Base-by-base conservation (phyloP, 2,797 vertebrate genomes). In the Gymnoscopelus microlampas region DNA sequence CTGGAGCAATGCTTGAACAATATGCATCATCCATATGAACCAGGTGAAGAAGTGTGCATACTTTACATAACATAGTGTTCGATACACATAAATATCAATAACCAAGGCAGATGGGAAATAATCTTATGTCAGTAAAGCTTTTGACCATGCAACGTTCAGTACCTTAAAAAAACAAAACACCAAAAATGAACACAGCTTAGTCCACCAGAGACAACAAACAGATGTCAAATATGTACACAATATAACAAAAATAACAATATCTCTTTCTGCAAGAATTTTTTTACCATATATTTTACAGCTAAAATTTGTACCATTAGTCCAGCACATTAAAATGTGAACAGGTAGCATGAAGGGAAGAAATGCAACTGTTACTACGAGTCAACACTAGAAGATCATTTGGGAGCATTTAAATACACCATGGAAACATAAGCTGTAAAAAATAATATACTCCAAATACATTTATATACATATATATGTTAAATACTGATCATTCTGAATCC, bases 401-500 rank as follows among this genome's bases (percentile, higher is more conserved):
- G 82, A 87, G 85, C 81, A 90, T 79, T 93, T 93, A 93, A 93
- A 93, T 94, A 93, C 71, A 73, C 59, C 82, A 88, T 68, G 67
- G 73, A 85, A 86, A 90, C 79, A 88, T 77, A 92, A 80, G 76
- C 85, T 84, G 89, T 88, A 82, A 85, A 90, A 81, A 91, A 94
- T 87, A 87, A 91, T 88, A 91, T 89, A 92, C 87, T 92, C 89
- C 90, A 61, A 89, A 88, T 89, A 88, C 87, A 91, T 88, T 90
- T 89, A 89, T 90, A 92, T 87, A 88, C 81, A 88, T 86, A 89
- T 85, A 83, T 79, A 87, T 89, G 88, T 92, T 91, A 93, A 95
- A 95, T 94, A 95, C 94, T 94, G 94, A 93, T 91, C 87, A 87
- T 87, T 88, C 79, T 87, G 83, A 89, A 89, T 93, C 91, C 93